Conservation (phyloP, 2,113 vertebrate genomes). For the Corydoras maculifer region DNA sequence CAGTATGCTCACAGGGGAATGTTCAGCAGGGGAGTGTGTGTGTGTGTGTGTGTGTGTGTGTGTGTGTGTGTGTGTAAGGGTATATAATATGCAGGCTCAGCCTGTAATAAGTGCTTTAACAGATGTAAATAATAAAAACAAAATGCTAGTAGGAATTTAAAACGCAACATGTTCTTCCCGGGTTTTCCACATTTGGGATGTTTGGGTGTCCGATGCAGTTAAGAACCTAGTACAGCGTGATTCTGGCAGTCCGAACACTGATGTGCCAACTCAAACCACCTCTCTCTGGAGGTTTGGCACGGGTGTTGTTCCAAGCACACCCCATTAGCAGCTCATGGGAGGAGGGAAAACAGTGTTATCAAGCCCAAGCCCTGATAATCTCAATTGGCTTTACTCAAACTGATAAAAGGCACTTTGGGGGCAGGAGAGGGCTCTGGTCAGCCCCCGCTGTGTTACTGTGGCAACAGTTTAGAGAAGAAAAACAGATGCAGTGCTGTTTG, state of each 20-base stretch:
- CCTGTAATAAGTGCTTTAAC: constrained; percentile 82
- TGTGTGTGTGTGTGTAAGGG: constrained; percentile 36
- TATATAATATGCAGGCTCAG: constrained; percentile 61
- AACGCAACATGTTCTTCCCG: constrained; percentile 54
- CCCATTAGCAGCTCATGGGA: constrained; percentile 79
- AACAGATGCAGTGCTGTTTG: constrained; percentile 39
- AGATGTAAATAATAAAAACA: constrained; percentile 96
- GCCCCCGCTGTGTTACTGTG: constrained; percentile 60
- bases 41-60: constrained; percentile 39
- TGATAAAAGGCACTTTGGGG: constrained; percentile 73
- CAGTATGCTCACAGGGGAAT: constrained; percentile 56
- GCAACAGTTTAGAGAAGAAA: constrained; percentile 55
- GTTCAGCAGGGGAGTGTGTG: constrained; percentile 42
- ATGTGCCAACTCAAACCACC: constrained; percentile 44
- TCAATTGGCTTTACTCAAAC: constrained; percentile 79
- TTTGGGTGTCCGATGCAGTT: constrained; percentile 20
- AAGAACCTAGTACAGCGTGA: constrained; percentile 55
- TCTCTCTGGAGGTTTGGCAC: constrained; percentile 69
- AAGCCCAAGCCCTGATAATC: constrained; percentile 72
- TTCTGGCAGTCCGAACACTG: constrained; percentile 30
- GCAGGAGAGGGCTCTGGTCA: constrained; percentile 58
- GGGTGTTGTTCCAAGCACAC: constrained; percentile 74
- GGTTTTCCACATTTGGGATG: constrained; percentile 47
- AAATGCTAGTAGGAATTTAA: constrained; percentile 66
- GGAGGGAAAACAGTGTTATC: constrained; percentile 82